Evolutionary conservation across 2,797 vertebrate genomes (phyloP).

Genomic region (Psittacula echo): DNA sequence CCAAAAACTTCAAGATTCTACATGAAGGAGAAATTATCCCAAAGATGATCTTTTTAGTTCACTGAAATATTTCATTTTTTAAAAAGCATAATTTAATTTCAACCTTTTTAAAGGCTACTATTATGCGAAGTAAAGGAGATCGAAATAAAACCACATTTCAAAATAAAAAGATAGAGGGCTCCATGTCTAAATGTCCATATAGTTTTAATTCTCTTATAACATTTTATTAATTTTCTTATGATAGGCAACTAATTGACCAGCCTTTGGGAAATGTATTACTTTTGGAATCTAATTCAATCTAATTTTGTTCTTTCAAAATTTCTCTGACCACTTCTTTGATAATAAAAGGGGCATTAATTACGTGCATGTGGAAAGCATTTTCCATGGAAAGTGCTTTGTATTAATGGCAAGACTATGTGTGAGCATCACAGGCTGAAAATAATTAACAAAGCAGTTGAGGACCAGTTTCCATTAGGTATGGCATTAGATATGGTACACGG

Average conservation of each 20-base stretch:
- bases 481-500: not conserved
- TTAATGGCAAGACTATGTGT: not conserved
- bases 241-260: not conserved
- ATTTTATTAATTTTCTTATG: not conserved
- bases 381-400: not conserved
- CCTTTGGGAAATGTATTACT: not conserved
- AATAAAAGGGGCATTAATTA: not conserved
- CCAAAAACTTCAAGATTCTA: not conserved
- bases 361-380: accelerated
- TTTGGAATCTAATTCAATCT: not conserved
- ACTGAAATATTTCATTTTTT: not conserved
- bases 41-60: not conserved
- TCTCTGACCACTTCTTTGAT: not conserved
- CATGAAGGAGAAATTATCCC: not conserved
- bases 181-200: not conserved
- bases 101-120: not conserved
- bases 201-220: not conserved
- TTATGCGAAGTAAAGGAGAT: not conserved
- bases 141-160: not conserved
- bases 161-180: not conserved
- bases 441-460: not conserved
- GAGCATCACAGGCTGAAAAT: not conserved
- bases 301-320: not conserved
- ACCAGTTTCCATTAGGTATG: not conserved
- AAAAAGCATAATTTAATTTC: not conserved